A percentile compares a stretch with the other conserved stretches of the same genome.
Evolutionary conservation across 2,888 invertebrate genomes (phyloP).

Genomic region (Smittia sp.): DNA sequence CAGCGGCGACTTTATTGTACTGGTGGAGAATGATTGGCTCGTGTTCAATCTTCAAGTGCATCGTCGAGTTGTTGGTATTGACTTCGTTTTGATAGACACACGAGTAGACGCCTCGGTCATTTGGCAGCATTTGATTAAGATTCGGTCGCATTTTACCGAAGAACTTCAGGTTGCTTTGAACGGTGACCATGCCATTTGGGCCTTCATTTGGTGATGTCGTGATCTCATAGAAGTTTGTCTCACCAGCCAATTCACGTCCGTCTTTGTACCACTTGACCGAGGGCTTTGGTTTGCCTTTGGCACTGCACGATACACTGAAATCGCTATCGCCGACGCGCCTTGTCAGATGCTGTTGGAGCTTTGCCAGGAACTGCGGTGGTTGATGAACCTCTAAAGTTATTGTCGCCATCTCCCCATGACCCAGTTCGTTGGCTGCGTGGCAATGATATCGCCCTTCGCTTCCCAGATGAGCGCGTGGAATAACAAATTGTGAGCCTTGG

Average conservation of each 20-base stretch:
- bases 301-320: constrained; percentile 78
- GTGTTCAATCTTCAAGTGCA: constrained; percentile 89
- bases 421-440: constrained; percentile 85
- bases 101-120: constrained; percentile 82
- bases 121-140: constrained; percentile 73
- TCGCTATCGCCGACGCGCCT: constrained; percentile 75
- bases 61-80: constrained; percentile 79
- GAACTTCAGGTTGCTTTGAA: constrained; percentile 79
- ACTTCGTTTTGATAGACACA: constrained; percentile 89
- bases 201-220: constrained; percentile 74
- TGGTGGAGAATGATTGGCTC: constrained; percentile 82
- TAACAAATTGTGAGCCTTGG: constrained; percentile 78
- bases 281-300: constrained; percentile 85
- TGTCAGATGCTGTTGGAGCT: constrained; percentile 78
- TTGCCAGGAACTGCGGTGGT: constrained; percentile 78
- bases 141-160: constrained; percentile 74
- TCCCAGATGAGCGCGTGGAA: constrained; percentile 77
- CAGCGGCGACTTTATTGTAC: constrained; percentile 85
- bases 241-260: constrained; percentile 72
- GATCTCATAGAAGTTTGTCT: constrained; percentile 76
- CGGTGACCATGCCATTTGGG: constrained; percentile 74
- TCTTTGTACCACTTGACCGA: constrained; percentile 83
- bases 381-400: constrained; percentile 84
- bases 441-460: constrained; percentile 89
- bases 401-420: constrained; percentile 79